Evolutionary conservation across 2,797 vertebrate species (phyloP), one percentile per base, ranked within the genome.

Genomic region (Pygocentrus nattereri): DNA sequence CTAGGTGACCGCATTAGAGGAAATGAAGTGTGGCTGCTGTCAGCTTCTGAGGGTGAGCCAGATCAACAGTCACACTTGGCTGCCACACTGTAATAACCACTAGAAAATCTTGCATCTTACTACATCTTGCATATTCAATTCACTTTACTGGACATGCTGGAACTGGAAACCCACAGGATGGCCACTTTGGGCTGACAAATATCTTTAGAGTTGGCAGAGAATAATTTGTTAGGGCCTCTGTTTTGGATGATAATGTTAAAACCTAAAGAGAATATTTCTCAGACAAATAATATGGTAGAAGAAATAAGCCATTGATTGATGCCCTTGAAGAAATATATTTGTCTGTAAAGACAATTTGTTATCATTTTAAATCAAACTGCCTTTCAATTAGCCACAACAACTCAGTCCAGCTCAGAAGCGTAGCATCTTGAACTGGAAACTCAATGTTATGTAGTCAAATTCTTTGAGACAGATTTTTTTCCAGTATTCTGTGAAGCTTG

Each of bases 1-100:
- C 93, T 94, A 93, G 92, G 93, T 90, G 91, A 93, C 88, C 31
- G 89, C 89, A 88, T 91, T 90, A 86, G 90, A 93, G 90, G 89
- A 90, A 94, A 90, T 91, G 87, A 91, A 92, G 91, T 89, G 80
- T 79, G 87, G 87, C 86, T 69, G 61, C 65, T 80, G 72, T 82
- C 76, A 70, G 78, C 84, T 69, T 65, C n/a, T 81, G 82, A 80
- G 50, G 56, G 72, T 31, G 52, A 74, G 54, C 30, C 52, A 61
- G 75, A 85, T 80, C 64, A 74, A 79, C 70, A 54, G 23, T 70
- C 34, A 74, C 70, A 64, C 75, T 74, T 69, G 62, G 71, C 69
- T 64, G 69, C 44, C 68, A 71, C 69, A 6, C 38, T 25, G 31
- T 56, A 81, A 38, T 68, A 75, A 61, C 47, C 21, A 47, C 25